A percentile compares a stretch with the other conserved stretches of the same genome.
phyloP scores from a whole-genome alignment of 2,797 vertebrate species.

The Chelon labrosus region DNA sequence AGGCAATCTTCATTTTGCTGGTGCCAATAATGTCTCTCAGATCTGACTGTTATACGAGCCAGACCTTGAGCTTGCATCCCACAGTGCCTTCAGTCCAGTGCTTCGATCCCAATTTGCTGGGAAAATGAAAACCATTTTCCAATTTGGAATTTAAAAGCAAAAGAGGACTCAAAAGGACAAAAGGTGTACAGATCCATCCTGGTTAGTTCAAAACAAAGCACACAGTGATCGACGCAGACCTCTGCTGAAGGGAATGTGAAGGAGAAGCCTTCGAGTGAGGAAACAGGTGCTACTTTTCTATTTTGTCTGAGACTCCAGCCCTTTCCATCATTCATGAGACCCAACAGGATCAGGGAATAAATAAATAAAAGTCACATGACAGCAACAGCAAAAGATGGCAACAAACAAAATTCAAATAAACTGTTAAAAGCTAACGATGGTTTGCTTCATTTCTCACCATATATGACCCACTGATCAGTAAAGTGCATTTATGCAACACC shows the following conservation, averaged over 20 bases:
- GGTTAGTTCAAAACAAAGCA: conserved; percentile 55
- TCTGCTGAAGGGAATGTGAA: conserved; percentile 82
- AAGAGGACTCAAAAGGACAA: conserved; percentile 43
- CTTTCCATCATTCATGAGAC: conserved; percentile 77
- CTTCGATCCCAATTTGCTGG: conserved; percentile 42
- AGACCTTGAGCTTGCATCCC: conserved; percentile 52
- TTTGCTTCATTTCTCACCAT: conserved; percentile 79
- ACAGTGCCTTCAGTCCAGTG: conserved; percentile 49
- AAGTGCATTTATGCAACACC: conserved; percentile 89
- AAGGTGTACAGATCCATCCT: conserved; percentile 40
- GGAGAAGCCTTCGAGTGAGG: conserved; percentile 76
- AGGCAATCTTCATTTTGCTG: conserved; percentile 73
- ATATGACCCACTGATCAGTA: conserved; percentile 86
- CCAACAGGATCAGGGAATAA: conserved; percentile 69
- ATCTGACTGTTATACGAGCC: conserved; percentile 42
- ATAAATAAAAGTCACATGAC: conserved; percentile 63
- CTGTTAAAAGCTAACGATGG: conserved; percentile 69
- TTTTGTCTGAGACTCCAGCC: conserved; percentile 75
- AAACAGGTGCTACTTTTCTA: conserved; percentile 76
- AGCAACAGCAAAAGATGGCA: conserved; percentile 69
- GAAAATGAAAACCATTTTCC: conserved; percentile 23
- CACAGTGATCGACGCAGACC: conserved; percentile 70
- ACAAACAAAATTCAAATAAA: conserved; percentile 30
- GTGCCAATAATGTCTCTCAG: conserved; percentile 69
- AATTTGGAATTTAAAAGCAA: conserved; percentile 51